Base-by-base conservation (phyloP, 1,140 invertebrate species). In the Calephelis nemesis region DNA sequence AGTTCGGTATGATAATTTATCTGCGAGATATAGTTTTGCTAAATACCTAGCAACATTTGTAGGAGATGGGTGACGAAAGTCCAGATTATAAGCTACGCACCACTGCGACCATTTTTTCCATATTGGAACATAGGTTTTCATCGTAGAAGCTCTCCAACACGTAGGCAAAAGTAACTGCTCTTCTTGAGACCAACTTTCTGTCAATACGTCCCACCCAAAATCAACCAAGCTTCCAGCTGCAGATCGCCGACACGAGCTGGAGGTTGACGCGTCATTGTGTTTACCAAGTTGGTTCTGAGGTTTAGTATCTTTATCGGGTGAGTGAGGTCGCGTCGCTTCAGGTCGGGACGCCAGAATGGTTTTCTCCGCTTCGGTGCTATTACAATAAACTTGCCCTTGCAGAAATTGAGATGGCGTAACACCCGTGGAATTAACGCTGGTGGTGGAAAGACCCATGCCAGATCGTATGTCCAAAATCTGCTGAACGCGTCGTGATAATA, bases 171-270 rank as follows among this genome's bases (percentile, higher is more conserved):
- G 15, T 19, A 19, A 19, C 15, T 19, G 15, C 15, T 19, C 15
- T 19, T 19, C 15, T 19, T 19, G 15, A 19, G 15, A 19, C 15
- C 15, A 19, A 19, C 15, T 19, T 19, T 19, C 15, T 0, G 15
- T 19, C 15, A 19, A 19, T 0, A 48, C 8, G 39, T 73, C 68
- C 72, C 79, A 84, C 64, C 70, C 69, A 15, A 70, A 80, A 78
- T 74, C 48, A 78, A 68, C 75, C 74, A 79, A 47, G 76, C 80
- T 69, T 82, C 78, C 68, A 84, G 73, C 0, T 52, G 63, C 2
- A 82, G 72, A 12, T 67, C 67, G n/a, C 65, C 9, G 4, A 73
- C 48, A 62, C 74, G 71, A 9, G 75, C 52, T 13, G 78, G 76
- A 3, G 77, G 30, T 30, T 30, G 30, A 30, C 30, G 30, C 30